Evolutionary conservation across 2,888 invertebrate species (phyloP).

Genomic region (Lathronympha strigana): DNA sequence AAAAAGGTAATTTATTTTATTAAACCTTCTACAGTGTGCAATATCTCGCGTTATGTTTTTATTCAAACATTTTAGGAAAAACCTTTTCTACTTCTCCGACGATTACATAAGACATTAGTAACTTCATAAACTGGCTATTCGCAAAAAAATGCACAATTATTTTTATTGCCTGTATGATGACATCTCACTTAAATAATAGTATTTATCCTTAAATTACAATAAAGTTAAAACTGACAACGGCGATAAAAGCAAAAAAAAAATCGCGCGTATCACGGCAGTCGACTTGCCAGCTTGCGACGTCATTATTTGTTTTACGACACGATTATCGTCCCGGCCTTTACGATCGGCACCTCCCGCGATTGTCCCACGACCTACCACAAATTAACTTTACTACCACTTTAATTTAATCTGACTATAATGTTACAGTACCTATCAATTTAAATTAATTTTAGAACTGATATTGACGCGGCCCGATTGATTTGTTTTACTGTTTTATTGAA

Average conservation of each 20-base stretch:
- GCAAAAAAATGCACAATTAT: too few relatives aligned
- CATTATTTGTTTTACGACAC: constrained; percentile 82
- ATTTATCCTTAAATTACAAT: constrained; percentile 3
- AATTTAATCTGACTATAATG: constrained; percentile 66
- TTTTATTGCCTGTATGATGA: too few relatives aligned
- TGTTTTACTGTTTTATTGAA: constrained; percentile 40
- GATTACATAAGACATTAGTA: too few relatives aligned
- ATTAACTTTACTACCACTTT: constrained; percentile 59
- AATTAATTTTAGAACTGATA: constrained; percentile 64
- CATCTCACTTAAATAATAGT: background rate
- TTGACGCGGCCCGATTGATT: constrained; percentile 43
- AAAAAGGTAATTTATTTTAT: too few relatives aligned
- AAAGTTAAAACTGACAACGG: constrained; percentile 4
- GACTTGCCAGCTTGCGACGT: constrained; percentile 45
- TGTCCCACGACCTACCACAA: constrained; percentile 58
- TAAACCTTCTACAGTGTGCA: too few relatives aligned
- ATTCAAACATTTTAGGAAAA: too few relatives aligned
- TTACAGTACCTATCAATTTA: constrained; percentile 60
- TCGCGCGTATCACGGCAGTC: constrained; percentile 39
- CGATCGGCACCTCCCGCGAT: constrained; percentile 77
- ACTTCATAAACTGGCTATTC: too few relatives aligned
- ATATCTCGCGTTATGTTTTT: too few relatives aligned
- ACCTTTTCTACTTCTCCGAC: too few relatives aligned
- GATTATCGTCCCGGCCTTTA: constrained; percentile 78
- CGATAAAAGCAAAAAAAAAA: constrained; percentile 21